These are phyloP conservation scores for Marcusenius ussheri DNA, from an alignment of 2,113 vertebrate genomes.

Conservation along the genomic window DNA sequence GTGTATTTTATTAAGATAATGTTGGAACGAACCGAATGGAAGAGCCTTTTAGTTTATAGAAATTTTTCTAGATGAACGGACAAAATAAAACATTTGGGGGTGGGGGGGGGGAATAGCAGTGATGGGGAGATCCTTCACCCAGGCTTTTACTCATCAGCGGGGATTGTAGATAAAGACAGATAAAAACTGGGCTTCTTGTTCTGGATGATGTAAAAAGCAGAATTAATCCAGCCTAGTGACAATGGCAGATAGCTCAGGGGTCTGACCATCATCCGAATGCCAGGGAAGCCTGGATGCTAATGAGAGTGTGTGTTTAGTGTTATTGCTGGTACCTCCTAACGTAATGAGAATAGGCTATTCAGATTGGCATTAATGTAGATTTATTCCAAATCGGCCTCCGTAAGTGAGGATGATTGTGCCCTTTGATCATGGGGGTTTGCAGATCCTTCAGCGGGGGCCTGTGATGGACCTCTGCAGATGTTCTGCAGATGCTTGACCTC, in stretches of 20 bases:
- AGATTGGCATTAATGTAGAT: constrained; percentile 1
- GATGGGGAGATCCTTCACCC: neutral
- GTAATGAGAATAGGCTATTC: neutral
- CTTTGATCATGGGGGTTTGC: neutral
- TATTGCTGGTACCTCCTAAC: neutral
- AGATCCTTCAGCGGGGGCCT: neutral
- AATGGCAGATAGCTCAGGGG: neutral
- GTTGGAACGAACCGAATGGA: constrained; percentile 51
- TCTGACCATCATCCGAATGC: neutral
- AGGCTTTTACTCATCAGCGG: neutral
- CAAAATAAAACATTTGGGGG: neutral
- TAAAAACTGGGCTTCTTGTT: neutral
- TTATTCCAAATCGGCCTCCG: neutral
- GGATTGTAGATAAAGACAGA: neutral
- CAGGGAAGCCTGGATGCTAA: neutral
- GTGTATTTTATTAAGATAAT: constrained; percentile 55
- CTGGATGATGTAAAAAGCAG: neutral
- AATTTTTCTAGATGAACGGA: constrained; percentile 1
- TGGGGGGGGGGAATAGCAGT: too few species aligned
- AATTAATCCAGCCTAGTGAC: neutral
- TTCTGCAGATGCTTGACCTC: constrained; percentile 13
- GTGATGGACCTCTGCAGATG: neutral
- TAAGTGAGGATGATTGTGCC: constrained; percentile 9
- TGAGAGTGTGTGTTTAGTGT: neutral
- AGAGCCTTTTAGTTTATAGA: constrained; percentile 21